Evolutionary conservation across 2,888 invertebrate species (phyloP).

Genomic region (Catocala nupta): DNA sequence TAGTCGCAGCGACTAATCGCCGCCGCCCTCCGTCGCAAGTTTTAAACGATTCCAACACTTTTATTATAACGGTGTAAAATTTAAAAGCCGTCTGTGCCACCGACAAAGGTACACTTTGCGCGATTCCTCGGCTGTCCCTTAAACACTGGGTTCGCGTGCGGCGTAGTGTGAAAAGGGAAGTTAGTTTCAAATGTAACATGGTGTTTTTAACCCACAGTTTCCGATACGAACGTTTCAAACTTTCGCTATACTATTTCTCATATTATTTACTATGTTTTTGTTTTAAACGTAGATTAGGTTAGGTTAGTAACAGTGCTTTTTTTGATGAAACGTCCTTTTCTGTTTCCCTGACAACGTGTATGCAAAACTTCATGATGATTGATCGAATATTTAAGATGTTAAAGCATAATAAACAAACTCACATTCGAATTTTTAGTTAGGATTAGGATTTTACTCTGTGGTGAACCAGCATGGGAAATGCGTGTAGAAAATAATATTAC

Average conservation of each 20-base stretch:
- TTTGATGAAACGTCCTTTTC: no score
- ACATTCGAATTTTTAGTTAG: no score
- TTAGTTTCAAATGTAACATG: constrained; percentile 49
- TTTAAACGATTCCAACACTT: constrained; percentile 31
- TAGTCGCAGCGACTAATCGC: constrained; percentile 19
- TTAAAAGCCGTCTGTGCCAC: constrained; percentile 29
- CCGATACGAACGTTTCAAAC: constrained; percentile 22
- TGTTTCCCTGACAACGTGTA: no score
- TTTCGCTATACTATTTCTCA: constrained; percentile 21
- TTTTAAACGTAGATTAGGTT: no score
- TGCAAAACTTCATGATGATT: no score
- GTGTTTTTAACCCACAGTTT: constrained; percentile 39
- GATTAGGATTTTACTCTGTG: no score
- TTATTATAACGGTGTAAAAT: constrained; percentile 40
- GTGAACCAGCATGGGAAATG: no score
- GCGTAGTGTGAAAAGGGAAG: constrained; percentile 55
- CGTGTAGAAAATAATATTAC: no score
- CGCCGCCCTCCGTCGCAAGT: constrained; percentile 6
- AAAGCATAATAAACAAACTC: no score
- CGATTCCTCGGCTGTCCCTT: constrained; percentile 46
- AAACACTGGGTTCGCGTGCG: constrained; percentile 63
- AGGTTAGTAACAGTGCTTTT: no score
- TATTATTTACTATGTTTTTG: constrained; percentile 15
- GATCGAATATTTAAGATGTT: no score
- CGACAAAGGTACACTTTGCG: constrained; percentile 35